Evolutionary conservation across 2,113 vertebrate species (phyloP), one percentile per base, ranked within the genome.

Genomic region (Speoplatyrhinus poulsoni): DNA sequence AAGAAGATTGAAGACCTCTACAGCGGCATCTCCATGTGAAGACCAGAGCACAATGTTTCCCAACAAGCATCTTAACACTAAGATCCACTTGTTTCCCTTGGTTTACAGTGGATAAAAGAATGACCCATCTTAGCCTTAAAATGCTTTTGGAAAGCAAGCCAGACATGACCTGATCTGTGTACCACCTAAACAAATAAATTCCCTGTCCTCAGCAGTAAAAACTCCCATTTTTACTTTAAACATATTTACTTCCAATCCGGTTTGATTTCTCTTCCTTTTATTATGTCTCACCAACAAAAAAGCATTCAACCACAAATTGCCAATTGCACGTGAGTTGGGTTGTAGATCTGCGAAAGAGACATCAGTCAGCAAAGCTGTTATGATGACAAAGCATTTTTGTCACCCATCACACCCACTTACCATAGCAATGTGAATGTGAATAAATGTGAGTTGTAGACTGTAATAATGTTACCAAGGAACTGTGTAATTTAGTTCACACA

Each of bases 1-100:
- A 91, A 76, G 67, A 93, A 95, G 86, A 97, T 99, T 59, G 94
- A 97, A 63, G 90, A 95, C 60, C 95, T 99, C 84, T 99, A 99
- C 87, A 94, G 93, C 80, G 90, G 91, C 81, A 94, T 94, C 87
- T 94, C 94, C 88, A 93, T 98, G 92, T 99, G 94, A 97, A 80
- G 50, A 50, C 73, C 12, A 9, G 65, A 26, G 11, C 60, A 77
- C 63, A 63, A 71, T 15, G 46, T 70, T 59, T 69, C 62, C 67
- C 67, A 67, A 70, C 59, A 32, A 73, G 69, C 88, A 73, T 70
- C 70, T 70, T 32, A 69, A 72, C 65, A 72, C 65, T 70, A 79
- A 72, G 65, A 68, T 54, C 61, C 69, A 54, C 77, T 76, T 78
- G 54, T 76, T 46, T 77, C 84, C 72, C 16, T 54, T 65, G 58